Conservation (phyloP, 1,140 invertebrate genomes). For the Drosophila kanapiae region DNA sequence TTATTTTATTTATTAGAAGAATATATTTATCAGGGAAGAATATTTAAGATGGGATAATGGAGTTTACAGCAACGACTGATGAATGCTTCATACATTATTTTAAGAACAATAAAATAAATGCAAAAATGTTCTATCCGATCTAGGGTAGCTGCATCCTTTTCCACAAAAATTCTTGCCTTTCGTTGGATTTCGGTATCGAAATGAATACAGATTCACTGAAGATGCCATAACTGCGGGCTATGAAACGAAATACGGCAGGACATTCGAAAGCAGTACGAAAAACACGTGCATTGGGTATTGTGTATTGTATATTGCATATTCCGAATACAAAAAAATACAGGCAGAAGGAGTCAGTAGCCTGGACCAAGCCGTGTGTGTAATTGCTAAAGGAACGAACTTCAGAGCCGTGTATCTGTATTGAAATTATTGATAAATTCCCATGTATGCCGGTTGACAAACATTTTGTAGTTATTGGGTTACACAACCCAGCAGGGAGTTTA, state of each 20-base stretch:
- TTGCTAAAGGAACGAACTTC: conserved; percentile 44
- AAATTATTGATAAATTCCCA: conserved; percentile 64
- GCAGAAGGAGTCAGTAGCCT: conserved; percentile 2
- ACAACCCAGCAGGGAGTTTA: neutral
- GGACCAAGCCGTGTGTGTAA: conserved; percentile 31
- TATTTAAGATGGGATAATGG: neutral
- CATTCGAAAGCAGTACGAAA: neutral
- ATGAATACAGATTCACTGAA: conserved; percentile 2
- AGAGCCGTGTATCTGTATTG: conserved; percentile 18
- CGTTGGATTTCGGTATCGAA: conserved; percentile 7
- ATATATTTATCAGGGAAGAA: neutral
- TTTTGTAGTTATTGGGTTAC: conserved; percentile 33
- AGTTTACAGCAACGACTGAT: too few species aligned
- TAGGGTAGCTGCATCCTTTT: neutral
- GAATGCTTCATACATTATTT: neutral
- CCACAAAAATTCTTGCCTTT: neutral
- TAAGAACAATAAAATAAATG: neutral
- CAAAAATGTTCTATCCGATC: neutral
- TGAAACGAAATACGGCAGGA: conserved; percentile 24
- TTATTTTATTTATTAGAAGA: neutral
- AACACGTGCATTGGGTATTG: conserved; percentile 29
- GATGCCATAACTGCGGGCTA: conserved; percentile 31
- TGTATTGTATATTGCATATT: conserved; percentile 22
- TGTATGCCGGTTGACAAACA: conserved; percentile 52
- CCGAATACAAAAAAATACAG: conserved; percentile 3